A percentile compares a stretch with the other conserved stretches of the same genome.
Conservation (phyloP, 2,797 vertebrate genomes). For the Rousettus madagascariensis region DNA sequence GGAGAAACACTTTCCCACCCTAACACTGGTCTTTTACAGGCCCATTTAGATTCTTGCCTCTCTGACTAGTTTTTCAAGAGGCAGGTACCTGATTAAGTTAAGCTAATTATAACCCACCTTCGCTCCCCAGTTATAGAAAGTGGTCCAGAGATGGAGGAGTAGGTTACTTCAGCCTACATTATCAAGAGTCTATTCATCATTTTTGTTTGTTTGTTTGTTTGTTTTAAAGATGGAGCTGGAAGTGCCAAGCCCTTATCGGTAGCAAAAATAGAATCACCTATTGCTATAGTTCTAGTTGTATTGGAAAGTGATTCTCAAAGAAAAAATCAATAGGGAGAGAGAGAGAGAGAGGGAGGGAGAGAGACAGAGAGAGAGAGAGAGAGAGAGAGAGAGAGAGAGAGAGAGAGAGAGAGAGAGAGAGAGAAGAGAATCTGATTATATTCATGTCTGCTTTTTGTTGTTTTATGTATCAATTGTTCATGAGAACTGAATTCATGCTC, state of each 20-base stretch:
- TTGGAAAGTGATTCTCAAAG: not conserved
- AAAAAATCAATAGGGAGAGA: not conserved
- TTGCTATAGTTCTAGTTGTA: not conserved
- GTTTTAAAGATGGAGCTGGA: not conserved
- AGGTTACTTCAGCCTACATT: not conserved
- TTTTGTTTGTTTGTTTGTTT: not conserved
- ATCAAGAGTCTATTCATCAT: not conserved
- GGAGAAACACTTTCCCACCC: not conserved
- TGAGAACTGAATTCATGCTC: slow-evolving; percentile 20
- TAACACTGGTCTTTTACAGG: not conserved
- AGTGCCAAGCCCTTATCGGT: not conserved
- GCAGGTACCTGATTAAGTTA: not conserved
- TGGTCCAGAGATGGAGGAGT: not conserved
- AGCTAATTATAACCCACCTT: not conserved
- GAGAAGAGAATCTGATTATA: not conserved
- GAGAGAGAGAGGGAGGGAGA: not conserved
- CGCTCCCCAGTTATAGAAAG: not conserved
- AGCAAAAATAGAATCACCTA: not conserved
- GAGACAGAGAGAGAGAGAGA: not conserved
- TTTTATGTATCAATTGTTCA: not conserved
- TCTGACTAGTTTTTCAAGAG: not conserved
- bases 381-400: not conserved
- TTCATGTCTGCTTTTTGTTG: not conserved
- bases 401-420: not conserved
- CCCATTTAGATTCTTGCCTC: not conserved